phyloP scores from a whole-genome alignment of 2,797 vertebrate species.

The Potorous gilbertii region DNA sequence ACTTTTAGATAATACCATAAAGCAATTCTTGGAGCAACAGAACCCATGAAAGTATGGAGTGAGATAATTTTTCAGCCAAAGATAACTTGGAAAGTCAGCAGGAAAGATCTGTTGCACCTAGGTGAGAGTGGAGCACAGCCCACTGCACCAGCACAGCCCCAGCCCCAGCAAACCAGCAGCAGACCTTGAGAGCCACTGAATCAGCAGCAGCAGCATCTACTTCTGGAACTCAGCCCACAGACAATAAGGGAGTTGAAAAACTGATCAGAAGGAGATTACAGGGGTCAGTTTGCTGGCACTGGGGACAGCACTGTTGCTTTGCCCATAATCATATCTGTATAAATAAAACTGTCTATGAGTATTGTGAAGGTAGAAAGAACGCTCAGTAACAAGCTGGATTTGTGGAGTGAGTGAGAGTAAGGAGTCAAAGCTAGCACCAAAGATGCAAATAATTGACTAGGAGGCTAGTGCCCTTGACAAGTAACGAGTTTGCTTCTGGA shows the following conservation, averaged over 20 bases:
- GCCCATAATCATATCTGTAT: too few species aligned
- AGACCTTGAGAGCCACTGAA: background rate
- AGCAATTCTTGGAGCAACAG: background rate
- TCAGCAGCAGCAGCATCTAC: background rate
- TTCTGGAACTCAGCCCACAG: too few species aligned
- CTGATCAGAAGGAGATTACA: background rate
- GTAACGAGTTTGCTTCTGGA: too few species aligned
- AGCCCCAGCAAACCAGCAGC: background rate
- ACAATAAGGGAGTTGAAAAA: background rate
- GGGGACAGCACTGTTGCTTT: too few species aligned
- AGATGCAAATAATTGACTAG: too few species aligned
- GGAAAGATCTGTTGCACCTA: background rate
- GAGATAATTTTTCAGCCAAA: background rate
- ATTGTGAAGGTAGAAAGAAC: too few species aligned
- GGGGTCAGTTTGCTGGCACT: background rate
- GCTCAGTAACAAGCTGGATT: too few species aligned
- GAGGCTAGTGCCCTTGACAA: too few species aligned
- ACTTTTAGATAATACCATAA: background rate
- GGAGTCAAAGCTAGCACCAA: too few species aligned
- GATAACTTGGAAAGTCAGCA: background rate
- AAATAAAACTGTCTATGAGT: too few species aligned
- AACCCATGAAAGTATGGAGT: background rate
- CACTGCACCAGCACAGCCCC: background rate
- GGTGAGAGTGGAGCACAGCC: background rate
- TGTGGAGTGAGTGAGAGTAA: too few species aligned